Percentiles rank a stretch among this genome's conserved stretches.
Conservation (phyloP, 2,888 invertebrate genomes). For the Caenorhabditis zanzibari region DNA sequence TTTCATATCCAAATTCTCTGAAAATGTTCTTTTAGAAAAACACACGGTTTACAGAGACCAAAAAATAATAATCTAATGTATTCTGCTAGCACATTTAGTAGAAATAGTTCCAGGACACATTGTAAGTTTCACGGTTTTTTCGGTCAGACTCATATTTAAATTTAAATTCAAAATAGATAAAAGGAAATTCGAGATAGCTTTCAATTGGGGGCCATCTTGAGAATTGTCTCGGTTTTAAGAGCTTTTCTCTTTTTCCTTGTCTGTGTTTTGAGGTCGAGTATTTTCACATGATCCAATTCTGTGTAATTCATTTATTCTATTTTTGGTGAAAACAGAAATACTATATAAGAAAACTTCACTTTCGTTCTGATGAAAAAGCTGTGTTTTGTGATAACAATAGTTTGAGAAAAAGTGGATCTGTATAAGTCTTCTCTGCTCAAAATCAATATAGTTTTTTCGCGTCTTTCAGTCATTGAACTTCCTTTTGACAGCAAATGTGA, state of each 20-base stretch:
- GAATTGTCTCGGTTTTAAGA: not conserved
- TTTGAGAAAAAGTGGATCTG: too few relatives aligned
- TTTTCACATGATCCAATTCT: not conserved
- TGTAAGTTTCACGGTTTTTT: conserved; percentile 12
- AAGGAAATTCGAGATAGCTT: not conserved
- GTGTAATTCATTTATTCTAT: not conserved
- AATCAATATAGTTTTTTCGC: too few relatives aligned
- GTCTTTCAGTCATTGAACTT: too few relatives aligned
- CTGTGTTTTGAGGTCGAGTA: too few relatives aligned
- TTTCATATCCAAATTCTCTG: conserved; percentile 33
- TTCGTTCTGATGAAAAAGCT: too few relatives aligned
- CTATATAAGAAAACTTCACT: too few relatives aligned
- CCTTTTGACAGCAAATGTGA: too few relatives aligned
- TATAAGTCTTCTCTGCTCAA: too few relatives aligned
- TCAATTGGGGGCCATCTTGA: not conserved
- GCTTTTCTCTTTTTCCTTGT: not conserved
- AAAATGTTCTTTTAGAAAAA: not conserved
- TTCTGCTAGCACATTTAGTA: conserved; percentile 13
- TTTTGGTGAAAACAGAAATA: too few relatives aligned
- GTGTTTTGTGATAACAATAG: too few relatives aligned
- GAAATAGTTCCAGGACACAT: conserved; percentile 14
- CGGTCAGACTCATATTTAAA: not conserved
- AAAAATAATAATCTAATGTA: conserved; percentile 11
- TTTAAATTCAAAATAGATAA: not conserved
- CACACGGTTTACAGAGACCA: not conserved